Percentiles rank a stretch among this genome's conserved stretches.
These are phyloP conservation scores for Typhlomys cinereus DNA, from an alignment of 2,113 vertebrate species.

Conservation along the genomic window DNA sequence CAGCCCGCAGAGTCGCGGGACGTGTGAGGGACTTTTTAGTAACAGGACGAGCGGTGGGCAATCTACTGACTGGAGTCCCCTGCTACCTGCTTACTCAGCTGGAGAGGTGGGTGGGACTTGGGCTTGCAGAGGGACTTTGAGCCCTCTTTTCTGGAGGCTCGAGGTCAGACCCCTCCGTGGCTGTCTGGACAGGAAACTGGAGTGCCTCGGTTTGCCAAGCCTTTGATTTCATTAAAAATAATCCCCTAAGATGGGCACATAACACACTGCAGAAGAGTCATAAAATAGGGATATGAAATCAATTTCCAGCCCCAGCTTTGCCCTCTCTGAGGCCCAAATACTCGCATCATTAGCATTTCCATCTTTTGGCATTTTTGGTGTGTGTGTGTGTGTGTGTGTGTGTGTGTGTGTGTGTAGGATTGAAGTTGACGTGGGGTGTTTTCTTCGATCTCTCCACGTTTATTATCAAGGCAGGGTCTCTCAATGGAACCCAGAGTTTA, in stretches of 20 bases:
- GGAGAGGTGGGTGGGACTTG: not conserved
- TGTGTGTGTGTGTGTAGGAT: too few relatives aligned
- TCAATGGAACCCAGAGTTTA: too few relatives aligned
- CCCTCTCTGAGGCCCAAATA: not conserved
- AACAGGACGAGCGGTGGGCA: not conserved
- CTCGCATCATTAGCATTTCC: not conserved
- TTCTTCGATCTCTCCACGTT: too few relatives aligned
- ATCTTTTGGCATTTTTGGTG: too few relatives aligned
- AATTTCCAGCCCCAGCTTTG: not conserved
- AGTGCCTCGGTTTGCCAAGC: not conserved
- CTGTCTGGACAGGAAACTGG: not conserved
- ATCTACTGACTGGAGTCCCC: not conserved
- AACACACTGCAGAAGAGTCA: not conserved
- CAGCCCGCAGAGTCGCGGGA: not conserved
- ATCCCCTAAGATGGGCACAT: not conserved
- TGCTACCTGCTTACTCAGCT: not conserved
- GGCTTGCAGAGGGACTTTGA: not conserved
- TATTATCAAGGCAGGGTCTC: too few relatives aligned
- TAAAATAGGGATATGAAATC: not conserved
- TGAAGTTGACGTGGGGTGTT: too few relatives aligned
- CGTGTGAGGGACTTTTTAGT: not conserved
- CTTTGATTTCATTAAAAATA: constrained; percentile 39
- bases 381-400: too few relatives aligned
- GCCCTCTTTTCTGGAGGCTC: not conserved
- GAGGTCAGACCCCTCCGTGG: not conserved